These are phyloP conservation scores for Stomorhina lunata DNA, from an alignment of 2,888 invertebrate genomes.

Conservation along the genomic window DNA sequence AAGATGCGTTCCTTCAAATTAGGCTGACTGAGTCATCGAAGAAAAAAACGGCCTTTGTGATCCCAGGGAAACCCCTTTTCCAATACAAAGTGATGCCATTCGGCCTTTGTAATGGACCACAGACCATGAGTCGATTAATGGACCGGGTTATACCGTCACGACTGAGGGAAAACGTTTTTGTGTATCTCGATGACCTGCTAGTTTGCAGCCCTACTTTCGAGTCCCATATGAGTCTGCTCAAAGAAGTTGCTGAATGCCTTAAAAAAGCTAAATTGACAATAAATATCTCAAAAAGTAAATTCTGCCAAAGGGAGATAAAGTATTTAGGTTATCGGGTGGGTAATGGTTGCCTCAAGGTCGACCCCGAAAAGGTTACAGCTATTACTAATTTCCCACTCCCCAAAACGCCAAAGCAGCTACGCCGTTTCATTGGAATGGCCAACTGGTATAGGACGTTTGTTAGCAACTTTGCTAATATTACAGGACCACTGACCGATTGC, in stretches of 20 bases:
- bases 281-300: not conserved
- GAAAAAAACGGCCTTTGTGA: slow-evolving; percentile 46
- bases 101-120: not conserved
- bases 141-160: slow-evolving; percentile 4
- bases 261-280: not conserved
- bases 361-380: slow-evolving; percentile 31
- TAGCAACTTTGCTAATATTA: slow-evolving; percentile 29
- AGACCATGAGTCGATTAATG: slow-evolving; percentile 12
- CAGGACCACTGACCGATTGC: slow-evolving; percentile 13
- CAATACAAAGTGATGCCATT: slow-evolving; percentile 62
- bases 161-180: not conserved
- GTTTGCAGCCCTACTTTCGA: not conserved
- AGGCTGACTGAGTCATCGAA: not conserved
- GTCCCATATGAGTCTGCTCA: not conserved
- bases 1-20: too few species aligned
- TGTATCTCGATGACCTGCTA: slow-evolving; percentile 1
- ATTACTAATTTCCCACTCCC: slow-evolving; percentile 40
- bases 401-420: not conserved
- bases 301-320: not conserved
- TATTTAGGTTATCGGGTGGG: slow-evolving; percentile 35
- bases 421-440: slow-evolving; percentile 39
- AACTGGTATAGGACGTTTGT: slow-evolving; percentile 40
- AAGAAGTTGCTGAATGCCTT: not conserved
- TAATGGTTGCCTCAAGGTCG: slow-evolving; percentile 30
- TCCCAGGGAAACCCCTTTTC: slow-evolving; percentile 63